Evolutionary conservation across 2,888 invertebrate genomes (phyloP).

Genomic region (Reticulitermes lucifugus): DNA sequence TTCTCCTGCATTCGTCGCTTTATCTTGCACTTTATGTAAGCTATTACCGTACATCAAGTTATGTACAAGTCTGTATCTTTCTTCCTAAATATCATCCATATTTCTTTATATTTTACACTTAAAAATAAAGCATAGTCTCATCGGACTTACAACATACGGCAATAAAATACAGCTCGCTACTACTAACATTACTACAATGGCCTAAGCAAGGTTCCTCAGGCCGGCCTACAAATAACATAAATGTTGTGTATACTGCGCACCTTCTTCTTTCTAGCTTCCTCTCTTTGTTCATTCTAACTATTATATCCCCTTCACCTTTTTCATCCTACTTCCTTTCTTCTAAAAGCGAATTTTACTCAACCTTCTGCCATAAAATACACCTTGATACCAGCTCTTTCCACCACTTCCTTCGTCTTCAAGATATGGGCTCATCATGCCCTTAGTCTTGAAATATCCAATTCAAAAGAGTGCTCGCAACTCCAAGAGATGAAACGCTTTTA

Average conservation of each 20-base stretch:
- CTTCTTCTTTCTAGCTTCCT: neutral
- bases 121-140: constrained; percentile 35
- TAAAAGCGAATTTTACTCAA: constrained; percentile 51
- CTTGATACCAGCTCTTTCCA: constrained; percentile 41
- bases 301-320: constrained; percentile 20
- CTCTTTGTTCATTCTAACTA: constrained; percentile 28
- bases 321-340: constrained; percentile 44
- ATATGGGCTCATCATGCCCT: constrained; percentile 53
- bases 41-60: constrained; percentile 25
- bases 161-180: constrained; percentile 33
- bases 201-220: constrained; percentile 1
- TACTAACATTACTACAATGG: neutral
- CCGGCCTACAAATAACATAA: constrained; percentile 20
- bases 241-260: constrained; percentile 33
- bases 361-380: constrained; percentile 49
- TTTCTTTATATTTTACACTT: constrained; percentile 37
- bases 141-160: constrained; percentile 37
- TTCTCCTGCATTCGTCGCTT: constrained; percentile 3
- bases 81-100: constrained; percentile 20
- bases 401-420: constrained; percentile 45
- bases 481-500: constrained; percentile 48
- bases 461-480: constrained; percentile 52
- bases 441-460: constrained; percentile 53
- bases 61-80: constrained; percentile 22
- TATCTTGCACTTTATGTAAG: constrained; percentile 4